A percentile compares a stretch with the other conserved stretches of the same genome.
Evolutionary conservation across 2,797 vertebrate species (phyloP).

Genomic region (Phataginus tetradactyla): DNA sequence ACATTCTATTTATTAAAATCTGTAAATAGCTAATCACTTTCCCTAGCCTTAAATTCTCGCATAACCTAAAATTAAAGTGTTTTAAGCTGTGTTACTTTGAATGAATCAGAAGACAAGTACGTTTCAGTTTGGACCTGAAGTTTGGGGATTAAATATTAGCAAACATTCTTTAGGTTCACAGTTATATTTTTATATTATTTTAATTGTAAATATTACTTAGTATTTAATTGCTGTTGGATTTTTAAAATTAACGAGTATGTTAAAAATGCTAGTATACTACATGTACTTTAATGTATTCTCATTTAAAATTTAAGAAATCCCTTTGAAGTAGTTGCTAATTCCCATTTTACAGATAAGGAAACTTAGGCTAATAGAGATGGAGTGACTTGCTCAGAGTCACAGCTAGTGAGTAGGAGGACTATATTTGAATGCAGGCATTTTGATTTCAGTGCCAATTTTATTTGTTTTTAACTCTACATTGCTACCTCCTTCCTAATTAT

Average conservation of each 20-base stretch:
- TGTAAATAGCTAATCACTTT: slow-evolving; percentile 54
- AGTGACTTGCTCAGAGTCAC: slow-evolving; percentile 47
- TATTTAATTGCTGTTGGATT: slow-evolving; percentile 26
- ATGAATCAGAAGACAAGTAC: slow-evolving; percentile 56
- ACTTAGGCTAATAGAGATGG: slow-evolving; percentile 47
- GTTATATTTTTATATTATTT: slow-evolving; percentile 46
- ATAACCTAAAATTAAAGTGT: slow-evolving; percentile 60
- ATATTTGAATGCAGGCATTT: slow-evolving; percentile 42
- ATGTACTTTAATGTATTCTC: slow-evolving; percentile 57
- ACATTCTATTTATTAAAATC: slow-evolving; percentile 41
- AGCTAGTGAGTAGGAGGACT: background rate
- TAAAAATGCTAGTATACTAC: slow-evolving; percentile 44
- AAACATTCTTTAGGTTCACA: slow-evolving; percentile 45
- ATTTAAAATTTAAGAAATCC: slow-evolving; percentile 39
- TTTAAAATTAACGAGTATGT: slow-evolving; percentile 24
- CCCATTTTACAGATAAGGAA: slow-evolving; percentile 69
- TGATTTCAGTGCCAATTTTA: slow-evolving; percentile 46
- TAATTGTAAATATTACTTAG: slow-evolving; percentile 42
- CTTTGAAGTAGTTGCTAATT: slow-evolving; percentile 52
- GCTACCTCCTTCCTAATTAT: slow-evolving; percentile 37
- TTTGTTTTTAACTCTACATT: background rate
- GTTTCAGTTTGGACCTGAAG: background rate
- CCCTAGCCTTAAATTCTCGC: slow-evolving; percentile 45
- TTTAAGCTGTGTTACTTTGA: slow-evolving; percentile 58
- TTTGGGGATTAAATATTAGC: slow-evolving; percentile 44